These are phyloP conservation scores for Ophthalmolycus amberensis DNA, from an alignment of 2,113 vertebrate genomes.

Conservation along the genomic window DNA sequence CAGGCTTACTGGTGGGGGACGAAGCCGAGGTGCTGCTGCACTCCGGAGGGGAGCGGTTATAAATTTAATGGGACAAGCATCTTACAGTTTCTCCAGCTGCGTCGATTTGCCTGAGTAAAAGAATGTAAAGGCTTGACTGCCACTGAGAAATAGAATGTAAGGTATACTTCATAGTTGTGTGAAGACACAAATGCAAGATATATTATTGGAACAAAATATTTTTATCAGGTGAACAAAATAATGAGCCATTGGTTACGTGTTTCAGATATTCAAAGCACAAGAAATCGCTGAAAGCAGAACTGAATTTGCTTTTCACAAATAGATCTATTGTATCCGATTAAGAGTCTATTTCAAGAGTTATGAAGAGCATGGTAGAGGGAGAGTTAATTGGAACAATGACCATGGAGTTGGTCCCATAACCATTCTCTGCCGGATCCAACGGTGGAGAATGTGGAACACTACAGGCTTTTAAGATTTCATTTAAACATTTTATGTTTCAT, in stretches of 20 bases:
- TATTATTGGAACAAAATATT: background rate
- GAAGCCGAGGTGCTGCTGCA: constrained; percentile 36
- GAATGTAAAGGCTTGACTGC: constrained; percentile 38
- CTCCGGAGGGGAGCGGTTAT: constrained; percentile 58
- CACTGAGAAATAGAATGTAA: constrained; percentile 27
- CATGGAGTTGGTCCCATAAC: background rate
- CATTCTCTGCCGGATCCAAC: constrained; percentile 26
- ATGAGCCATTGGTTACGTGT: background rate
- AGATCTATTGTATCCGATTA: constrained; percentile 24
- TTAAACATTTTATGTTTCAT: constrained; percentile 68
- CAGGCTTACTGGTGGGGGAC: constrained; percentile 50
- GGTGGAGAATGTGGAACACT: constrained; percentile 9
- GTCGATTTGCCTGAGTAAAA: constrained; percentile 58
- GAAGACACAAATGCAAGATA: background rate
- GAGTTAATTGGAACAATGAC: constrained; percentile 35
- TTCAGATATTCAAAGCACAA: constrained; percentile 24
- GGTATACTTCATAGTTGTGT: background rate
- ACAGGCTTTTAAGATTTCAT: constrained; percentile 70
- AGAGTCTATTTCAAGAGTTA: constrained; percentile 26
- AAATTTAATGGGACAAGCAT: constrained; percentile 67
- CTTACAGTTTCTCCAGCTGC: constrained; percentile 53
- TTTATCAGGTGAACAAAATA: constrained; percentile 1
- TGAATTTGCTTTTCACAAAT: constrained; percentile 22
- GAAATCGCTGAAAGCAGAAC: background rate
- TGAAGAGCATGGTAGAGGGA: constrained; percentile 21